Evolutionary conservation across 2,797 vertebrate species (phyloP).

Genomic region (Neosilurus hyrtlii): DNA sequence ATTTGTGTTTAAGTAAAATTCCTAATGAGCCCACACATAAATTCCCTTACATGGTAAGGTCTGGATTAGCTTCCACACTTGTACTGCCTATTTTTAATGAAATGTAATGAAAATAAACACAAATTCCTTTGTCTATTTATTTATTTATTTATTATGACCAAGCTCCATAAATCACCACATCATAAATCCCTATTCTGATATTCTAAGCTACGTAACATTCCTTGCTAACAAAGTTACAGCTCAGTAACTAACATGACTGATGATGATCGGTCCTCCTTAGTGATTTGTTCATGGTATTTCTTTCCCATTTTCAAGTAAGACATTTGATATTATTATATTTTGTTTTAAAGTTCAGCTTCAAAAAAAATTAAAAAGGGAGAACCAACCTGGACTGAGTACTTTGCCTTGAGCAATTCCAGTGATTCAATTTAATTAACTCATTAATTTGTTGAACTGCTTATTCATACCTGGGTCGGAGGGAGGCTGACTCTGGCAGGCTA

Average conservation of each 20-base stretch:
- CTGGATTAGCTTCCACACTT: not conserved
- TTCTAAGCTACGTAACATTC: not conserved
- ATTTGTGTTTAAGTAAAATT: not conserved
- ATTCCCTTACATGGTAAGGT: not conserved
- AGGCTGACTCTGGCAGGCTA: too few species aligned
- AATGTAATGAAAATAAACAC: too few species aligned
- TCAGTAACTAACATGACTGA: not conserved
- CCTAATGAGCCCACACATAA: not conserved
- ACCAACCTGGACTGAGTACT: not conserved
- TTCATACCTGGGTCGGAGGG: too few species aligned
- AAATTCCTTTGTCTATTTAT: too few species aligned
- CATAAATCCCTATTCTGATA: not conserved
- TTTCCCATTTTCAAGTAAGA: not conserved
- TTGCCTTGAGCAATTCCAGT: not conserved
- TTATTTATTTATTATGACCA: too few species aligned
- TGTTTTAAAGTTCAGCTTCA: too few species aligned
- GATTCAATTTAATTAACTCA: not conserved
- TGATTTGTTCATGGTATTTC: not conserved
- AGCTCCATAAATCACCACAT: too few species aligned
- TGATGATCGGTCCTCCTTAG: too few species aligned
- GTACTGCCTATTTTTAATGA: too few species aligned
- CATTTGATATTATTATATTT: not conserved
- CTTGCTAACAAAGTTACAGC: not conserved
- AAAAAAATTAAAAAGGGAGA: not conserved
- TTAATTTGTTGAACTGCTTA: too few species aligned